These are phyloP conservation scores for Gonatopus flavifemur DNA, from an alignment of 1,140 invertebrate genomes.

Conservation along the genomic window DNA sequence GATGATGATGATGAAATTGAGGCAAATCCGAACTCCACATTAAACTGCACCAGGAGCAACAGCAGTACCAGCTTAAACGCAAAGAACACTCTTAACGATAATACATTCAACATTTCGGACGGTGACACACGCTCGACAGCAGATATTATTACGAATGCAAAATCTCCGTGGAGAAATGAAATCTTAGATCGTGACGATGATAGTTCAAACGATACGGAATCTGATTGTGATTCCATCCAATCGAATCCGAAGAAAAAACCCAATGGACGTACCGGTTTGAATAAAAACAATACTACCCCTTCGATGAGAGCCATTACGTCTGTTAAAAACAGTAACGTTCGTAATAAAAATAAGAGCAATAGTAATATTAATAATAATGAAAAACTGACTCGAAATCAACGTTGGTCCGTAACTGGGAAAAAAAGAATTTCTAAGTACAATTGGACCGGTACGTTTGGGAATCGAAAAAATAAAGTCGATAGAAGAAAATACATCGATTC, in stretches of 20 bases:
- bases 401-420: not conserved
- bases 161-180: constrained; percentile 21
- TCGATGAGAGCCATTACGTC: too few relatives aligned
- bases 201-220: constrained; percentile 2
- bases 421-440: constrained; percentile 19
- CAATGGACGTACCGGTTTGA: too few relatives aligned
- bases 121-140: not conserved
- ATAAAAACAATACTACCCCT: too few relatives aligned
- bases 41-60: constrained; percentile 18
- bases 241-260: not conserved
- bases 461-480: not conserved
- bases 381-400: not conserved
- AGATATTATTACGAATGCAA: not conserved
- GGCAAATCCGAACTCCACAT: constrained; percentile 27
- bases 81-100: constrained; percentile 9
- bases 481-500: not conserved
- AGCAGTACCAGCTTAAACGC: constrained; percentile 12
- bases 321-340: too few relatives aligned
- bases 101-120: constrained; percentile 1
- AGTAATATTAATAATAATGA: too few relatives aligned
- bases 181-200: not conserved
- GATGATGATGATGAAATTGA: constrained; percentile 27
- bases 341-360: too few relatives aligned
- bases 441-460: constrained; percentile 25
- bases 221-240: not conserved